Evolutionary conservation across 2,888 invertebrate genomes (phyloP).

Genomic region (Melinopterus prodromus): DNA sequence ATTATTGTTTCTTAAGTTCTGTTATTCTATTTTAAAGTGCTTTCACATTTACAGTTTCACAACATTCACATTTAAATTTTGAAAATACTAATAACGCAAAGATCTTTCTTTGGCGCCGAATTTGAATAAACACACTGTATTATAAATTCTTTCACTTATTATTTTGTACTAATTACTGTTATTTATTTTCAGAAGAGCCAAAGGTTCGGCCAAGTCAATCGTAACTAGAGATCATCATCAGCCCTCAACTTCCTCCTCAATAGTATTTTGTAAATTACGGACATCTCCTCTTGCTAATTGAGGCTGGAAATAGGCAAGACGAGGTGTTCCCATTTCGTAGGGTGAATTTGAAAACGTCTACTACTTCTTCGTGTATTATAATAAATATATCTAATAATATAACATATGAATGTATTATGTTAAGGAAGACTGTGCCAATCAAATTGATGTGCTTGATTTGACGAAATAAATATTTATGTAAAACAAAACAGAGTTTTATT

Average conservation of each 20-base stretch:
- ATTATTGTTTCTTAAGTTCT: no score
- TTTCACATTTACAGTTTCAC: no score
- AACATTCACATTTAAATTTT: no score
- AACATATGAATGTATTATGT: neutral
- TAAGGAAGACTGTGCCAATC: slow-evolving; percentile 36
- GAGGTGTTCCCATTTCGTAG: neutral
- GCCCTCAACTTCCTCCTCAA: neutral
- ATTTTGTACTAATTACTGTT: neutral
- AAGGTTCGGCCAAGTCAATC: neutral
- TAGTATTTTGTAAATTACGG: neutral
- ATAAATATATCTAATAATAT: neutral
- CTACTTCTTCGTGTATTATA: neutral
- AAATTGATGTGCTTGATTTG: slow-evolving; percentile 41
- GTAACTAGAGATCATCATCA: neutral
- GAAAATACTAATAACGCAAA: no score
- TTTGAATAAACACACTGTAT: no score
- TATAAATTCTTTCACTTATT: neutral
- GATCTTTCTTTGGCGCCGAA: no score
- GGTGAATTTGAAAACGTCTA: neutral
- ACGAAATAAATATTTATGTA: slow-evolving; percentile 46
- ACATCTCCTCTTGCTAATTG: neutral
- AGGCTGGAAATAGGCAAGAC: neutral
- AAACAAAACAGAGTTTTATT: slow-evolving; percentile 30
- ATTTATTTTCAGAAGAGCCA: neutral
- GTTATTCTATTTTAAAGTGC: no score